Evolutionary conservation across 2,888 invertebrate genomes (phyloP), one percentile per base, ranked within the genome.

Genomic region (Latheticus oryzae): DNA sequence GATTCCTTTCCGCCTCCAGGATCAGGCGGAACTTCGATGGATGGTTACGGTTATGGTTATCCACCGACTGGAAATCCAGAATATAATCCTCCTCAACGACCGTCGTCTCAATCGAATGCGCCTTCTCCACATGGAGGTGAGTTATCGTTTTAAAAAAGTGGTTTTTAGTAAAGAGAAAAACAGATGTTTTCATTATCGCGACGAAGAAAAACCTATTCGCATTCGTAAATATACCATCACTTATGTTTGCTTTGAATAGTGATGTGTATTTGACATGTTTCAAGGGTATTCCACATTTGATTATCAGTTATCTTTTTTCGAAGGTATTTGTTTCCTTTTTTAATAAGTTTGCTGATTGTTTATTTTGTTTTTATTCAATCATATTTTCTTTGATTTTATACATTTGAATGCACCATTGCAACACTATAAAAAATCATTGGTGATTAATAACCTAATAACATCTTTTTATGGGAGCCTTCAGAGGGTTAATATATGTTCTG

Each of bases 1-100:
- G 94, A 94, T 79, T 91, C 94, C 69, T 94, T 94, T 84, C 90
- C 90, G 64, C 86, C 89, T 62, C 87, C 88, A 50, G 84, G 84
- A 33, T 85, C 84, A 65, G 85, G 86, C 68, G 84, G 86, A 69
- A 85, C 87, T 67, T 86, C 88, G 63, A 90, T 93, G 87, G 94
- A 94, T 79, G 91, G 88, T 59, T 91, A 92, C 79, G 86, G 87
- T 63, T 84, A 85, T 65, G 84, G 83, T 61, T 83, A 85, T 59
- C 82, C 82, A 28, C 78, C 83, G 37, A 81, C 84, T 57, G 70
- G 70, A 15, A 78, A 77, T 64, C 82, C 84, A 2, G 87, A 88
- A 62, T 88, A 88, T 73, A 86, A 83, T 66, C 85, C 89, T 63
- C 85, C 87, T 58, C 85, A 87, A 70, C 84, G 91, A 79, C 91